Base-by-base conservation (phyloP, 2,888 invertebrate genomes). In the Plebejus anna region DNA sequence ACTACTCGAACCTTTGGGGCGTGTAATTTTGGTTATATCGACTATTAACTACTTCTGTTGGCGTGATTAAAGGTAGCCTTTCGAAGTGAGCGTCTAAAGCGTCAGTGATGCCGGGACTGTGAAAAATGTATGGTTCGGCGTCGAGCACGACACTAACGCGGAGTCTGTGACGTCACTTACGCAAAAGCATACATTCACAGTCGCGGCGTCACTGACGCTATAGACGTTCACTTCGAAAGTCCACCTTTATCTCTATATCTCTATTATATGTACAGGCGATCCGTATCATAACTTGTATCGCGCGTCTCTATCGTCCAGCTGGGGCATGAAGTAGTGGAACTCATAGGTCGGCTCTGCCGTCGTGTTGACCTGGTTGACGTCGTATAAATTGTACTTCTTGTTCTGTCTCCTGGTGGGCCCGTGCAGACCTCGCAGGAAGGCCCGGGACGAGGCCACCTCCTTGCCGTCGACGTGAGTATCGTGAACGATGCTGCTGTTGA, bases 321-420 rank as follows among this genome's bases (percentile, higher is more conserved):
- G 92, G 0, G 92, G 91, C 36, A 92, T 87, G 82, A 90, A 94
- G 82, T 92, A 94, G 78, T 90, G 90, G 77, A 94, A 84, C 84
- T 93, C 93, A 81, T 92, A 94, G 0, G 89, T 89, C 0, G 93
- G 91, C 61, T 92, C 91, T 78, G 91, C 87, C 0, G 87, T 87
- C 32, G 85, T 75, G 51, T 84, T 85, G 5, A 89, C 90, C 77
- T 91, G 90, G 80, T 86, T 82, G 0, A 87, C 84, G 38, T 87
- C 88, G 77, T 86, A 88, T 2, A 83, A 77, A 32, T 70, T 75
- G 5, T 75, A 75, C 51, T 78, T 78, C 57, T 76, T 76, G 47
- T 79, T 76, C 66, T 66, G 66, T 66, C 66, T 66, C 16, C 66
- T 11, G 32, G 66, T 1, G 5, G 13, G 32, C 16, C 72, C 66